phyloP scores from a whole-genome alignment of 2,888 invertebrate species.

The Sesia apiformis region DNA sequence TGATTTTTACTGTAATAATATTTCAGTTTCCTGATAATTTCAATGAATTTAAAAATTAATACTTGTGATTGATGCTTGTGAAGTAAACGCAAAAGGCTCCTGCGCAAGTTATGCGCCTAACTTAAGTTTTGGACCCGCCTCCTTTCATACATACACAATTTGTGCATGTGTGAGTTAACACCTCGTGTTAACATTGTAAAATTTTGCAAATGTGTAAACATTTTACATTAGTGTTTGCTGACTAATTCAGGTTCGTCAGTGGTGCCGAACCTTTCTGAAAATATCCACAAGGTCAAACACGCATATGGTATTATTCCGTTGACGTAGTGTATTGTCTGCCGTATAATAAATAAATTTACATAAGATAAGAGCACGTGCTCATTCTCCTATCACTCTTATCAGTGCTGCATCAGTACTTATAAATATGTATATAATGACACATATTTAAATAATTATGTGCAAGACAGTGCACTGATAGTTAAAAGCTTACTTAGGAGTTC shows the following conservation, averaged over 20 bases:
- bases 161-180: slow-evolving; percentile 16
- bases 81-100: slow-evolving; percentile 1
- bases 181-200: slow-evolving; percentile 26
- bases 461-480: too few species aligned
- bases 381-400: background rate
- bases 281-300: slow-evolving; percentile 10
- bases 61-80: too few species aligned
- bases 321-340: background rate
- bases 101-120: slow-evolving; percentile 16
- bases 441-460: background rate
- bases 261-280: slow-evolving; percentile 36
- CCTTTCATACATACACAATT: slow-evolving; percentile 22
- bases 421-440: background rate
- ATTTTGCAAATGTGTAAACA: slow-evolving; percentile 31
- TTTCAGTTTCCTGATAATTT: too few species aligned
- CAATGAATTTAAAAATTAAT: too few species aligned
- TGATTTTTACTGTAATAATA: too few species aligned
- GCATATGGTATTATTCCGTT: background rate
- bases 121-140: slow-evolving; percentile 28
- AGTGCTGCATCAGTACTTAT: background rate
- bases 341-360: too few species aligned
- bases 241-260: slow-evolving; percentile 39
- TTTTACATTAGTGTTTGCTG: slow-evolving; percentile 27
- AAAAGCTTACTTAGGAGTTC: too few species aligned
- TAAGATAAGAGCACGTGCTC: too few species aligned